phyloP scores from a whole-genome alignment of 2,113 vertebrate genomes.

The Orthonyx spaldingii region DNA sequence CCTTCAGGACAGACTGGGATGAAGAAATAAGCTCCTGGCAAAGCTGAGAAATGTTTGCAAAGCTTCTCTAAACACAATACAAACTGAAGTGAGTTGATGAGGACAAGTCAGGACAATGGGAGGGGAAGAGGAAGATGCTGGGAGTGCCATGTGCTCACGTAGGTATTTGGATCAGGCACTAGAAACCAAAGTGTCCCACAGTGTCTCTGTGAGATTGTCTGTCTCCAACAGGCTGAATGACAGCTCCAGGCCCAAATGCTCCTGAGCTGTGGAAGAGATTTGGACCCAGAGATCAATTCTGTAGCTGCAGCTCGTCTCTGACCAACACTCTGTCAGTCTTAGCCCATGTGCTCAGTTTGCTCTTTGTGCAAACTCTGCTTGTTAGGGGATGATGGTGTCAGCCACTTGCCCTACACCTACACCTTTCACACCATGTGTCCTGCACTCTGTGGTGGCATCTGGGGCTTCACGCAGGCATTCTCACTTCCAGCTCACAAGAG shows the following conservation, averaged over 20 bases:
- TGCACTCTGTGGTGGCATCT: background rate
- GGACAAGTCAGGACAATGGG: background rate
- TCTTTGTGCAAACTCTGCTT: background rate
- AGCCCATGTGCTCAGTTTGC: background rate
- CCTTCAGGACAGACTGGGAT: background rate
- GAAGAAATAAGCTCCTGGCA: background rate
- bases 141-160: background rate
- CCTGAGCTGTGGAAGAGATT: background rate
- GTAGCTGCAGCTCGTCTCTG: background rate
- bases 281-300: background rate
- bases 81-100: background rate
- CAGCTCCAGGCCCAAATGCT: background rate
- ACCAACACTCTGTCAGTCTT: background rate
- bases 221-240: background rate
- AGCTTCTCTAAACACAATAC: background rate
- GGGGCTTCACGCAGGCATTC: background rate
- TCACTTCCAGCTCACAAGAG: constrained; percentile 16
- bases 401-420: background rate
- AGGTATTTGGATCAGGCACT: background rate
- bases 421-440: background rate
- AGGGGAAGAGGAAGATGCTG: background rate
- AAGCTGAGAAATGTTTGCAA: background rate
- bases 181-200: background rate
- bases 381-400: background rate
- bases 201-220: background rate